Conservation (phyloP, 2,888 invertebrate species). For the Cantharis flavilabris region DNA sequence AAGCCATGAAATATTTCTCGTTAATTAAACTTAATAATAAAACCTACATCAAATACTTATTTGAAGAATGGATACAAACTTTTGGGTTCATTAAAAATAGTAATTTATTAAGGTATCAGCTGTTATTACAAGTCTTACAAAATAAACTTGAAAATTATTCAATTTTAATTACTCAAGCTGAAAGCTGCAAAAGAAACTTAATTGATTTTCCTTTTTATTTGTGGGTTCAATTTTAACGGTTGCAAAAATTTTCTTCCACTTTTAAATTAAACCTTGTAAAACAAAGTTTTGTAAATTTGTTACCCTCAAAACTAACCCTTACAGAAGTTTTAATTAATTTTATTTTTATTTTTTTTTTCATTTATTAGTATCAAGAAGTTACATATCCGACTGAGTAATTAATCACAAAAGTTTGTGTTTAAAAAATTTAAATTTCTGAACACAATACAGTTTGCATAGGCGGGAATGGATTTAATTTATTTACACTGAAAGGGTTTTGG, state of each 20-base stretch:
- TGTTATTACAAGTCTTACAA: slow-evolving; percentile 20
- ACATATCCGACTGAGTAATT: background rate
- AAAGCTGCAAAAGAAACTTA: background rate
- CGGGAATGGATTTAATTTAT: background rate
- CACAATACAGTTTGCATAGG: background rate
- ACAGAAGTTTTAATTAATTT: background rate
- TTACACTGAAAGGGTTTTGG: background rate
- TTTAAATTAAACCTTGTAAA: background rate
- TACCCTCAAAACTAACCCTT: background rate
- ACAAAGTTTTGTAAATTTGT: background rate
- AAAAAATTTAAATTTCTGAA: background rate
- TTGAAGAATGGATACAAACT: slow-evolving; percentile 17
- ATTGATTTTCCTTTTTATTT: background rate
- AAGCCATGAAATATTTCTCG: slow-evolving; percentile 11
- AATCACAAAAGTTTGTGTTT: background rate
- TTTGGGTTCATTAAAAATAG: slow-evolving; percentile 32
- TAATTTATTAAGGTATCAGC: slow-evolving; percentile 31
- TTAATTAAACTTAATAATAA: slow-evolving; percentile 25
- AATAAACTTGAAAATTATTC: slow-evolving; percentile 22
- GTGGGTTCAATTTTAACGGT: background rate
- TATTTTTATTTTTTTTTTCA: background rate
- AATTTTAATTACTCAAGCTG: slow-evolving; percentile 10
- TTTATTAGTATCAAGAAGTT: background rate
- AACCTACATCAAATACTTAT: slow-evolving; percentile 12
- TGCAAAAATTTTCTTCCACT: background rate